These are phyloP conservation scores for Callocephalon fimbriatum DNA, from an alignment of 2,113 vertebrate species.

Conservation along the genomic window DNA sequence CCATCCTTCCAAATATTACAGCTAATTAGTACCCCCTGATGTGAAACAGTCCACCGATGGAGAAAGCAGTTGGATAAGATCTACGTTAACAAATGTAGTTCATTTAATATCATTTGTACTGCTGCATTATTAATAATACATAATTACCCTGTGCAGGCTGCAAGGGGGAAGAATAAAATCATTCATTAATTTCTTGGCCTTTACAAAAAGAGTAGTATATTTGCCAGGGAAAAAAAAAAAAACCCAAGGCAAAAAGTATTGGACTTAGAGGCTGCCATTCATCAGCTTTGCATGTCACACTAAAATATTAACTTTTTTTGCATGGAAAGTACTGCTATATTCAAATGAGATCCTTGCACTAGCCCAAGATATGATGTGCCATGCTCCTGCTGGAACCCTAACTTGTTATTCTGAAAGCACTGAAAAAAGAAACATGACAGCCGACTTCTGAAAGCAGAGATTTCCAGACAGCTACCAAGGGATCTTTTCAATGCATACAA, in stretches of 20 bases:
- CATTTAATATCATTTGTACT: slow-evolving; percentile 88
- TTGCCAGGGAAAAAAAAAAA: slow-evolving; percentile 32
- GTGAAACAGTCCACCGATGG: slow-evolving; percentile 82
- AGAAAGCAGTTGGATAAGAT: slow-evolving; percentile 86
- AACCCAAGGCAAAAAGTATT: background rate
- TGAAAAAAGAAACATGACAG: background rate
- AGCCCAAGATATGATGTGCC: background rate
- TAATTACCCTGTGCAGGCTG: slow-evolving; percentile 80
- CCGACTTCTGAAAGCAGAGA: background rate
- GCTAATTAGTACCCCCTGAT: slow-evolving; percentile 85
- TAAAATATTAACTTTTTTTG: slow-evolving; percentile 61
- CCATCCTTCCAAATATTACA: slow-evolving; percentile 81
- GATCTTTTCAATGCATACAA: background rate
- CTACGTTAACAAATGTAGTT: slow-evolving; percentile 87
- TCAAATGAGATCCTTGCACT: slow-evolving; percentile 26
- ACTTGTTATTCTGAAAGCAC: slow-evolving; percentile 19
- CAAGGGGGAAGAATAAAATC: slow-evolving; percentile 77
- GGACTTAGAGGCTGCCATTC: slow-evolving; percentile 41
- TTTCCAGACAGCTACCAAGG: background rate
- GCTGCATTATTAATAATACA: slow-evolving; percentile 87
- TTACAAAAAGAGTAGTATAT: slow-evolving; percentile 71
- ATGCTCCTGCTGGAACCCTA: background rate
- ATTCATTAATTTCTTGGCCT: slow-evolving; percentile 80
- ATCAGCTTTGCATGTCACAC: slow-evolving; percentile 49
- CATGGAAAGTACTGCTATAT: slow-evolving; percentile 9